Evolutionary conservation across 2,888 invertebrate genomes (phyloP), one percentile per base, ranked within the genome.

Genomic region (Pseudococcus jackbeardsleyi): DNA sequence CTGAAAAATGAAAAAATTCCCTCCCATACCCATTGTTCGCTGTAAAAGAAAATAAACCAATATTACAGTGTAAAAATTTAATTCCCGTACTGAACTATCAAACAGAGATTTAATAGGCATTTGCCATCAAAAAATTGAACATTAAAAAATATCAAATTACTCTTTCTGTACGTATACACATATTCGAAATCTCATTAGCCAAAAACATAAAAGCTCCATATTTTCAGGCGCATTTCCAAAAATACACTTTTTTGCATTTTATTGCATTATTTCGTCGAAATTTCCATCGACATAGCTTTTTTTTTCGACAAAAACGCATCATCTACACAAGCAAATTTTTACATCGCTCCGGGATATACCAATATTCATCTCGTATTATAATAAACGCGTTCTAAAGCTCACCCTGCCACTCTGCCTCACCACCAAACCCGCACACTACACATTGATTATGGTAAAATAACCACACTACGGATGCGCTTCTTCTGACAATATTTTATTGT

Each of bases 391-490:
- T 59, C 7, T 0, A 59, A 59, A 59, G n/a, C n/a, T 59, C 15
- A 59, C 17, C n/a, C 59, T 15, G 3, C n/a, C n/a, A n/a, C n/a
- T n/a, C 59, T 4, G 7, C 59, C 59, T 7, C 59, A 7, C n/a
- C n/a, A 17, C 59, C n/a, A 17, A 54, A 3, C 17, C n/a, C n/a
- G n/a, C n/a, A 19, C 19, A 59, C 59, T 8, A 59, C 59, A 59
- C 59, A 6, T 59, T 59, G 59, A 59, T 59, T 59, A 59, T 59
- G 59, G 59, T 59, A 59, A 59, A 59, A 59, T 59, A 59, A 59
- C 17, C 59, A n/a, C 59, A 7, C 4, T 59, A n/a, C n/a, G 6
- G 59, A 19, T 19, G 59, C n/a, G 59, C n/a, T 59, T 59, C 59
- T 59, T n/a, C n/a, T 59, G 59, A 59, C 59, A 59, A 59, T 50